Conservation (phyloP, 2,797 vertebrate species). For the Rhabdomys pumilio region DNA sequence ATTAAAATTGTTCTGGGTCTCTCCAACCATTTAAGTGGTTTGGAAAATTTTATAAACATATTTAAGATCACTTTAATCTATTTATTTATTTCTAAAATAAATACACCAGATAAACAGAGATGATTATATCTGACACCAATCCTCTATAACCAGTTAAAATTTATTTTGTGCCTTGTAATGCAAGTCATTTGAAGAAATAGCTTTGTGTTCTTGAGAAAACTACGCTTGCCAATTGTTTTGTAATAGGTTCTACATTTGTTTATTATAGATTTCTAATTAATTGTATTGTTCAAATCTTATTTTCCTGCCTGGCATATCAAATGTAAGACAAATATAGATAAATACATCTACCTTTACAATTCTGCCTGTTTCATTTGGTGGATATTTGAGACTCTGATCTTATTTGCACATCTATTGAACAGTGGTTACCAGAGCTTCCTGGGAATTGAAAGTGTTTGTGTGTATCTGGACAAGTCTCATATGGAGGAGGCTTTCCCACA, state of each 20-base stretch:
- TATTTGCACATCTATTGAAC: neutral
- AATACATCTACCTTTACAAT: neutral
- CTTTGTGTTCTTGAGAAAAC: neutral
- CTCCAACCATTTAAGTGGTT: neutral
- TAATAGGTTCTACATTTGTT: neutral
- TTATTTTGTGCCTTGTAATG: neutral
- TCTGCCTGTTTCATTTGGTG: neutral
- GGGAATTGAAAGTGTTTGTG: neutral
- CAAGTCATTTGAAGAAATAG: neutral
- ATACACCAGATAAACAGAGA: neutral
- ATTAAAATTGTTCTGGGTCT: neutral
- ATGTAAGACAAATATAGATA: neutral
- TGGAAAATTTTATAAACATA: neutral
- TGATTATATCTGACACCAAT: neutral
- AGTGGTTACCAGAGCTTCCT: neutral
- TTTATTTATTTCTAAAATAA: conserved; percentile 40
- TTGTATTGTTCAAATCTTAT: neutral
- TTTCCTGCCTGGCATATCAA: neutral
- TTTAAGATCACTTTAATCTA: neutral
- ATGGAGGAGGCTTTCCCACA: neutral
- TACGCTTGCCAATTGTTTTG: neutral
- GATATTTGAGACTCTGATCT: neutral
- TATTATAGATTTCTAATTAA: neutral
- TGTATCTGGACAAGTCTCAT: neutral
- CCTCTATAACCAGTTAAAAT: neutral